phyloP scores from a whole-genome alignment of 2,888 invertebrate species.

The Oligia strigilis region DNA sequence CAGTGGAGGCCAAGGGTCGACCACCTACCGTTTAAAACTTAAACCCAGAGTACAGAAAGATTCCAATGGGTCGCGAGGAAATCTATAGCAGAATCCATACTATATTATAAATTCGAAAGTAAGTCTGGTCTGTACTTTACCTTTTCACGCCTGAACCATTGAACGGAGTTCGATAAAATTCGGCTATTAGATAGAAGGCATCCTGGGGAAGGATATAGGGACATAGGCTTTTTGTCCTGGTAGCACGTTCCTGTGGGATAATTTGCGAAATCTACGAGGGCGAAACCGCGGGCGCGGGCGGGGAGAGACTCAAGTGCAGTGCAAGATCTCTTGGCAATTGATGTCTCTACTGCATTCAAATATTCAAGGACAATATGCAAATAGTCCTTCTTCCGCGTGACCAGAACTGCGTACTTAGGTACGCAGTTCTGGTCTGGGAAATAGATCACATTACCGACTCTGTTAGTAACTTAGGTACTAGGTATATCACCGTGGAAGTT shows the following conservation, averaged over 20 bases:
- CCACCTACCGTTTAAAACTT: neutral
- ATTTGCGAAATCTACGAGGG: too few species aligned
- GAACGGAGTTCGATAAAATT: neutral
- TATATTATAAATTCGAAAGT: neutral
- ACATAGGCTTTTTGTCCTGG: neutral
- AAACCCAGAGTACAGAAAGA: neutral
- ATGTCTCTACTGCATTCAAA: neutral
- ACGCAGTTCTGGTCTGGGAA: neutral
- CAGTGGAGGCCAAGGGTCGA: neutral
- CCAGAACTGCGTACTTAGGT: neutral
- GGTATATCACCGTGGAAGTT: slow-evolving; percentile 28
- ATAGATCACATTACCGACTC: neutral
- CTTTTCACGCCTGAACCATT: neutral
- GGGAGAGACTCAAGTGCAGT: neutral
- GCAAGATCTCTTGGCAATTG: neutral
- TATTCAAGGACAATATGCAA: slow-evolving; percentile 7
- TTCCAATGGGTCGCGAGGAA: neutral
- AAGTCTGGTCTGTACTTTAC: neutral
- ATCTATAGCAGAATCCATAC: neutral
- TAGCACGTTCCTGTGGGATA: too few species aligned
- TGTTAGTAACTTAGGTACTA: neutral
- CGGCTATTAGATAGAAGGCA: neutral
- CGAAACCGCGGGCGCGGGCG: too few species aligned
- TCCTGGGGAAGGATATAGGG: neutral
- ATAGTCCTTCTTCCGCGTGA: neutral